Base-by-base conservation (phyloP, 2,888 invertebrate species). In the Meandrusa payeni region DNA sequence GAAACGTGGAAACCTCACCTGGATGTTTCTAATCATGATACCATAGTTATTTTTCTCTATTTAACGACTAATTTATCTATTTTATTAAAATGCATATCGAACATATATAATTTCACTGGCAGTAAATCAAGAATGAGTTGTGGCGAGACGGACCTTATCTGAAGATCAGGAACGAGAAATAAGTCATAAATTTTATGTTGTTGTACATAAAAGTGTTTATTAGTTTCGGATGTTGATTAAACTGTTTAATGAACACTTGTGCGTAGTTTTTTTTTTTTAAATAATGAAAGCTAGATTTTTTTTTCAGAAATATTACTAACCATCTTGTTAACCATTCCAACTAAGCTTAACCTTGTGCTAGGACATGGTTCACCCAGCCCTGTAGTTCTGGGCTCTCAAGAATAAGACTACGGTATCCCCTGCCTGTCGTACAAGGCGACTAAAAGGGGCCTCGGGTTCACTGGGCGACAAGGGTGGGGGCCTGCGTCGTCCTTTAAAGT, bases 21-120 rank as follows among this genome's bases (percentile, higher is more conserved):
- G 13, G 42, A 12, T 10, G 29, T 32, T 38, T 38, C 32, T 44
- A 38, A 38, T 28, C 33, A 22, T 34, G 12, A 17, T 23, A 9
- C 33, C 26, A 36, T 26, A 22, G 6, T 9, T 12, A 29, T 39
- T 27, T 13, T n/a, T n/a, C n/a, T 11, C 32, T 27, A 33, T 28
- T 28, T 39, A 44, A 39, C 33, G 28, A 33, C 22, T 15, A 6
- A 5, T n/a, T n/a, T n/a, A n/a, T n/a, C n/a, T 17, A 31, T 22
- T 11, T 7, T 28, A 27, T 39, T 27, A 27, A 15, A 38, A 17
- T 5, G 11, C 12, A 24, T 5, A 17, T 15, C 10, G 26, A 6
- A 7, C 20, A 26, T 22, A n/a, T 5, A 10, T 27, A 15, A 11
- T 15, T n/a, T 31, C 12, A 20, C 9, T 15, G 28, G 7, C 13